These are phyloP conservation scores for Phalacrocorax pelagicus DNA, from an alignment of 2,113 vertebrate genomes.

Conservation along the genomic window DNA sequence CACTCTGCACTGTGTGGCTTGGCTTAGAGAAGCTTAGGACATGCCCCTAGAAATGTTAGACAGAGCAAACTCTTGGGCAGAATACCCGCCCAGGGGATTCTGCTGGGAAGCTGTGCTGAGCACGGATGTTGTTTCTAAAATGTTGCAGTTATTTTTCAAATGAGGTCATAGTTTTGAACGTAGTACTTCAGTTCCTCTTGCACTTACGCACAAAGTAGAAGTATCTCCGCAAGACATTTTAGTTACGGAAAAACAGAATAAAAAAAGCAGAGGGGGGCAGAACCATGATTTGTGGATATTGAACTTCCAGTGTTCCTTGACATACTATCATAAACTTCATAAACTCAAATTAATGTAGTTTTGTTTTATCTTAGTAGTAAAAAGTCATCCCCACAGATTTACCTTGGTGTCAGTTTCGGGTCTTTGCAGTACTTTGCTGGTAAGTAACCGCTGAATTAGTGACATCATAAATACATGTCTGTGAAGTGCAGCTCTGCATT, in stretches of 20 bases:
- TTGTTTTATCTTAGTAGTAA: not conserved
- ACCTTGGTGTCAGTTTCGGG: not conserved
- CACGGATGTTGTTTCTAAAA: not conserved
- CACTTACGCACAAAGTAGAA: not conserved
- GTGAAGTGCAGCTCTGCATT: not conserved
- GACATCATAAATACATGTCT: not conserved
- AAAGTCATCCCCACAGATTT: not conserved
- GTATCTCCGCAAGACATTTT: not conserved
- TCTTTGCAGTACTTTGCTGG: not conserved
- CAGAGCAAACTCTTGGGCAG: not conserved
- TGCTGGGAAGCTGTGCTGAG: not conserved
- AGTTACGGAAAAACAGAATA: not conserved
- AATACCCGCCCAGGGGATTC: not conserved
- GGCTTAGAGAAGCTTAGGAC: not conserved
- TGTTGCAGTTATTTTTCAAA: not conserved
- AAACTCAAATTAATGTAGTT: not conserved
- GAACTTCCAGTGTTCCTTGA: not conserved
- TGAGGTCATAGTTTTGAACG: not conserved
- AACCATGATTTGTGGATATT: not conserved
- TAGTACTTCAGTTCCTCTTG: not conserved
- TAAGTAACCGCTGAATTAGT: not conserved
- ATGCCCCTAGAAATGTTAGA: not conserved
- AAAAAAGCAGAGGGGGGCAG: not conserved
- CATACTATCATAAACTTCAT: not conserved
- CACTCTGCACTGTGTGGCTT: not conserved